Evolutionary conservation across 2,888 invertebrate genomes (phyloP).

Genomic region (Drosophila setosimentum): DNA sequence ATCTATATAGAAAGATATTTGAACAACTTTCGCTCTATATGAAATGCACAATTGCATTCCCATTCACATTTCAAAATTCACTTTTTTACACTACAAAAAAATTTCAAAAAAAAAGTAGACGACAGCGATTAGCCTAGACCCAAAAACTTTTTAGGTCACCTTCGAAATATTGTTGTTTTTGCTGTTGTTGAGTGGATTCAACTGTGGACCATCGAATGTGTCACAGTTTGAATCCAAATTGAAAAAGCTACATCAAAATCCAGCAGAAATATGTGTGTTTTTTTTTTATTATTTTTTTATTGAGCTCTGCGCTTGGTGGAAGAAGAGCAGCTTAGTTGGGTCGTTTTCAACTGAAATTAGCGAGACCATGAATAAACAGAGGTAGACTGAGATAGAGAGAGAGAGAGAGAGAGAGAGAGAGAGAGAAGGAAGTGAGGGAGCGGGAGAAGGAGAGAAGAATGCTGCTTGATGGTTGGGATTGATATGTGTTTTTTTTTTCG

Average conservation of each 20-base stretch:
- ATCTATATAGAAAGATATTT: too few relatives aligned
- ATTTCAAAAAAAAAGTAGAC: neutral
- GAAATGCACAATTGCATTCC: conserved; percentile 1
- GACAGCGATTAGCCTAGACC: conserved; percentile 14
- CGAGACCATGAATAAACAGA: conserved; percentile 13
- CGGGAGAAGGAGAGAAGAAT: neutral
- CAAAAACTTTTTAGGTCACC: conserved; percentile 19
- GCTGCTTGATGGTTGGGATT: conserved; percentile 33
- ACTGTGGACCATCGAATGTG: conserved; percentile 14
- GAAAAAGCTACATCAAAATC: conserved; percentile 52
- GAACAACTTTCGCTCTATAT: conserved; percentile 4
- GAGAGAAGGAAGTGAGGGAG: neutral
- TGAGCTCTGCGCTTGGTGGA: conserved; percentile 17
- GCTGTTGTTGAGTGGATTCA: conserved; percentile 13
- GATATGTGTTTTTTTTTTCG: conserved; percentile 20
- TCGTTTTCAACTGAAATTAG: conserved; percentile 46
- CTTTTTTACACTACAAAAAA: neutral
- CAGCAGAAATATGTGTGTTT: conserved; percentile 45
- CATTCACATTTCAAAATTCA: conserved; percentile 1
- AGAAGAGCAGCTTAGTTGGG: conserved; percentile 51
- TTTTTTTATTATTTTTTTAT: conserved; percentile 1
- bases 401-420: neutral
- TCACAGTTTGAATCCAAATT: conserved; percentile 31
- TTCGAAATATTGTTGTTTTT: conserved; percentile 17
- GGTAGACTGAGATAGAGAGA: neutral